These are phyloP conservation scores for Eulacestoma nigropectus DNA, from an alignment of 2,113 vertebrate genomes.

Conservation along the genomic window DNA sequence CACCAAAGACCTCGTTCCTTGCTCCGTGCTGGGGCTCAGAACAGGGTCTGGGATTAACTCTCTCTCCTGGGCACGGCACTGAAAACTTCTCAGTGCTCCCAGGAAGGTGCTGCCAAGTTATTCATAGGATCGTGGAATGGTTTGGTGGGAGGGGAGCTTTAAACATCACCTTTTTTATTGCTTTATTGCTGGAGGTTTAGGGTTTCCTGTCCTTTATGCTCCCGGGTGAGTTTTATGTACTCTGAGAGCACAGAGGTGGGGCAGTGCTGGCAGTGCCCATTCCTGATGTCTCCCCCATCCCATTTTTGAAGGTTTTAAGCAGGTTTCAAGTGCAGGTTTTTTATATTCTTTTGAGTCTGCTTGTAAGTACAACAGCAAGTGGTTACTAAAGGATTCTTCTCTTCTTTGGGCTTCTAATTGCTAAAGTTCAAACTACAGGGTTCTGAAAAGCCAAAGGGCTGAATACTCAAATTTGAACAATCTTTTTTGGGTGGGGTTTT, in stretches of 20 bases:
- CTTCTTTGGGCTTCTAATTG: neutral
- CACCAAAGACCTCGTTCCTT: neutral
- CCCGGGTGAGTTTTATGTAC: neutral
- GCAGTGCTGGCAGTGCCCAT: neutral
- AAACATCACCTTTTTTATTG: neutral
- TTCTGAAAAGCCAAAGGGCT: neutral
- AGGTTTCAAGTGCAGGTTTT: neutral
- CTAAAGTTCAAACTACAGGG: neutral
- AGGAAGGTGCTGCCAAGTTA: neutral
- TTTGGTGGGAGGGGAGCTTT: neutral
- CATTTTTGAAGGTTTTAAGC: neutral
- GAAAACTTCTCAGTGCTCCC: neutral
- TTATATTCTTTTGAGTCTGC: neutral
- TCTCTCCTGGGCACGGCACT: neutral
- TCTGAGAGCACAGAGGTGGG: neutral
- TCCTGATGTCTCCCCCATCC: neutral
- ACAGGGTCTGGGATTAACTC: neutral
- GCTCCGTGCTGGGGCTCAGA: neutral
- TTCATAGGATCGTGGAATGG: neutral
- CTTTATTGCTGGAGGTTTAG: neutral
- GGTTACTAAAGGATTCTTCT: neutral
- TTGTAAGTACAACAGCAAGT: neutral
- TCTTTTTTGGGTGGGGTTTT: neutral
- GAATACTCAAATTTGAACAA: too few relatives aligned
- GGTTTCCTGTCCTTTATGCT: neutral